Evolutionary conservation across 2,113 vertebrate species (phyloP).

Genomic region (Caranx melampygus): DNA sequence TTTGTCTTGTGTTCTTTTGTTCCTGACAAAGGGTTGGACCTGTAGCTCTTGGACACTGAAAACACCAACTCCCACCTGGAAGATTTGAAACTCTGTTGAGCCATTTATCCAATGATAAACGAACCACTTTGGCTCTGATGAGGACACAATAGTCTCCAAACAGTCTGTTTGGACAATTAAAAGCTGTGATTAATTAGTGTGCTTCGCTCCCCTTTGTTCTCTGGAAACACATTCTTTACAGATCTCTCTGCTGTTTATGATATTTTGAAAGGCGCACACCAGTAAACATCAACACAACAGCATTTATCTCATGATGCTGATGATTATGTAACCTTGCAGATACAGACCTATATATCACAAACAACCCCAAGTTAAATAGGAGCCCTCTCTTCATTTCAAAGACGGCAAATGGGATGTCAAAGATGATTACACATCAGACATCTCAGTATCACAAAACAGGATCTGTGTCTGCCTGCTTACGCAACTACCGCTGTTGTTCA

Average conservation of each 20-base stretch:
- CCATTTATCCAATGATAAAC: too few relatives aligned
- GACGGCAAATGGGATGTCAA: constrained; percentile 55
- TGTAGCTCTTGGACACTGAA: too few relatives aligned
- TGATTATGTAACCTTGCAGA: constrained; percentile 37
- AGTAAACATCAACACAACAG: constrained; percentile 18
- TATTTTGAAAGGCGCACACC: background rate
- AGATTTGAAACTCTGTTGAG: too few relatives aligned
- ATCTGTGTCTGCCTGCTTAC: constrained; percentile 61
- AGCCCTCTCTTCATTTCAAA: constrained; percentile 39
- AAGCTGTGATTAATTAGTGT: too few relatives aligned
- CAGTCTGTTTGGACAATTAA: too few relatives aligned
- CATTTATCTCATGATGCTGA: background rate
- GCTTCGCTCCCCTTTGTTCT: too few relatives aligned
- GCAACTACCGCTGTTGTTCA: constrained; percentile 50
- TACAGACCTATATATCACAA: constrained; percentile 18
- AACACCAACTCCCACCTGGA: too few relatives aligned
- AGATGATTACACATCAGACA: constrained; percentile 61
- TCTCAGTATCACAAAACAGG: constrained; percentile 52
- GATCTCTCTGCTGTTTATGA: background rate
- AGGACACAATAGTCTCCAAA: too few relatives aligned
- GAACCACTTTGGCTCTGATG: too few relatives aligned
- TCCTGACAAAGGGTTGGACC: too few relatives aligned
- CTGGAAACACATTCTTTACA: background rate
- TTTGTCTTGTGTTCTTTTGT: too few relatives aligned
- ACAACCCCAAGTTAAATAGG: constrained; percentile 24